Base-by-base conservation (phyloP, 2,888 invertebrate species). In the Eupithecia insigniata region DNA sequence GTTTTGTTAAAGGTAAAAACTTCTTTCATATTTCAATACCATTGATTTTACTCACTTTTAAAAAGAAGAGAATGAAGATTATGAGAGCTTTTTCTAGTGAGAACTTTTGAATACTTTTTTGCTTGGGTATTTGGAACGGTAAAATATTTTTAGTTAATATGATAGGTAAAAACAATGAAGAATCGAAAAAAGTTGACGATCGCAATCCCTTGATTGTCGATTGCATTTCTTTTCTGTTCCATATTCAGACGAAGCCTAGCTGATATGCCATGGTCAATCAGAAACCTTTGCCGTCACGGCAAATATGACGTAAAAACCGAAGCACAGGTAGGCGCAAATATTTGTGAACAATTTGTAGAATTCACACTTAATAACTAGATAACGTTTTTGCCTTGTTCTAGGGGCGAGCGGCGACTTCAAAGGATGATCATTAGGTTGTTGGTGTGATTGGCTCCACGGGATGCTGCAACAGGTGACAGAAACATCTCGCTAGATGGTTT, bases 261-360 rank as follows among this genome's bases (percentile, higher is more conserved):
- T 51, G 51, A 22, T 51, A 51, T 84, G 85, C 87, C 89, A 81
- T 88, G 87, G 75, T 85, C 85, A 90, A 92, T 92, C 88, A 86
- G 78, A 81, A 81, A 85, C 83, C 89, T 91, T 89, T 89, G 87
- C 85, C 78, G 89, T 90, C 89, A 91, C 90, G 91, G 88, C 86
- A 88, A 90, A 91, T 90, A 86, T 89, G 85, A 88, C 89, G 80
- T 74, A 65, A 67, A 74, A 74, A 69, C 74, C 80, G 65, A 90
- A 90, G 89, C 86, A 85, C 93, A 93, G 93, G 93, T 93, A 93
- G 94, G 89, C 89, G 90, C 93, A 93, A 94, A 94, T 93, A 93
- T 94, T 93, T 94, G 92, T 89, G 93, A 93, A 91, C 92, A 89
- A 91, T 93, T 92, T 92, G 91, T 92, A 89, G 90, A 90, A 92